phyloP scores from a whole-genome alignment of 1,140 invertebrate species.

The Anadara kagoshimensis region DNA sequence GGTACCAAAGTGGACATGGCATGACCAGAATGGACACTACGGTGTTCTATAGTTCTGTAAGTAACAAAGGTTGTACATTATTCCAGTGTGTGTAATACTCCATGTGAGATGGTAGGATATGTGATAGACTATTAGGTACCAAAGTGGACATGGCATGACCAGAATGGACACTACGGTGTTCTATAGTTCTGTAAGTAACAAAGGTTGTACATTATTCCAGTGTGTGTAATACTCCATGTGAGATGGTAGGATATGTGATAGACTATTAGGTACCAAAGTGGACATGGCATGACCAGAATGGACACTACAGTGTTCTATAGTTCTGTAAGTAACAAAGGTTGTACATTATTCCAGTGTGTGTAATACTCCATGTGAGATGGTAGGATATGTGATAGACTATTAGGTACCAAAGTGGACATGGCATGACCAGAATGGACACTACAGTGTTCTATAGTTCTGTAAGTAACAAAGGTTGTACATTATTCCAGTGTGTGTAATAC shows the following conservation, averaged over 20 bases:
- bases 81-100: slow-evolving; percentile 90
- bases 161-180: slow-evolving; percentile 31
- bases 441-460: slow-evolving; percentile 50
- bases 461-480: too few species aligned
- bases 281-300: slow-evolving; percentile 73
- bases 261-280: slow-evolving; percentile 77
- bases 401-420: slow-evolving; percentile 77
- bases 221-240: slow-evolving; percentile 89
- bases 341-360: slow-evolving; percentile 86
- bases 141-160: slow-evolving; percentile 76
- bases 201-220: slow-evolving; percentile 87
- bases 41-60: slow-evolving; percentile 51
- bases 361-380: slow-evolving; percentile 85
- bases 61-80: too few species aligned
- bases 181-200: slow-evolving; percentile 53
- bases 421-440: slow-evolving; percentile 54
- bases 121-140: slow-evolving; percentile 77
- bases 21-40: slow-evolving; percentile 50
- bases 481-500: slow-evolving; percentile 90
- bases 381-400: slow-evolving; percentile 80
- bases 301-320: slow-evolving; percentile 47
- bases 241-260: slow-evolving; percentile 78
- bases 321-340: too few species aligned
- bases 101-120: slow-evolving; percentile 82
- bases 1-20: slow-evolving; percentile 77